phyloP scores from a whole-genome alignment of 2,888 invertebrate genomes.

The Prosapia bicincta region DNA sequence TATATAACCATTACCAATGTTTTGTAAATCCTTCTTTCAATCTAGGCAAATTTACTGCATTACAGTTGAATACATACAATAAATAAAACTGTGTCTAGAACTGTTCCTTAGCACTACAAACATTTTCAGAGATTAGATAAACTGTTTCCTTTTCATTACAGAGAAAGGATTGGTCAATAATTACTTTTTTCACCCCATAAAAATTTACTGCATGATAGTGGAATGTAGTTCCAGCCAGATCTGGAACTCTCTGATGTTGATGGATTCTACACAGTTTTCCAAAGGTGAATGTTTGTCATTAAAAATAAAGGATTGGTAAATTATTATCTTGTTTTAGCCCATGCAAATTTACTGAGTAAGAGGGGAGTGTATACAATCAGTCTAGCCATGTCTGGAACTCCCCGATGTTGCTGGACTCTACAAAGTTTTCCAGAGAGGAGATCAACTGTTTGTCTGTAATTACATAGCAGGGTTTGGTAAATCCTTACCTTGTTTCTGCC shows the following conservation, averaged over 20 bases:
- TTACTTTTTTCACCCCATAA: constrained; percentile 38
- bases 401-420: constrained; percentile 77
- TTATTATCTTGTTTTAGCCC: constrained; percentile 22
- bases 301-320: no score
- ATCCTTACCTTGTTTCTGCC: constrained; percentile 22
- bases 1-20: no score
- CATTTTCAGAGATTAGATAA: constrained; percentile 63
- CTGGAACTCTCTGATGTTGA: constrained; percentile 79
- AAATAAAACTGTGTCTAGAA: constrained; percentile 74
- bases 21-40: constrained; percentile 28
- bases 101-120: constrained; percentile 82
- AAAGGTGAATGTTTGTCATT: no score
- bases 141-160: constrained; percentile 46
- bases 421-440: constrained; percentile 69
- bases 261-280: constrained; percentile 77
- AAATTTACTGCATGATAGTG: constrained; percentile 73
- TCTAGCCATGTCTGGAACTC: constrained; percentile 78
- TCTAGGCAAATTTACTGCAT: constrained; percentile 58
- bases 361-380: constrained; percentile 76
- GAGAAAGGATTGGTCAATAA: no score
- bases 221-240: constrained; percentile 71
- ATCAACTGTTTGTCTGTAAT: constrained; percentile 49
- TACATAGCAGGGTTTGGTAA: no score
- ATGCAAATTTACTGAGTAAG: constrained; percentile 64
- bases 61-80: constrained; percentile 76